Evolutionary conservation across 2,888 invertebrate species (phyloP), one percentile per base, ranked within the genome.

Genomic region (Drosophila acutilabella): DNA sequence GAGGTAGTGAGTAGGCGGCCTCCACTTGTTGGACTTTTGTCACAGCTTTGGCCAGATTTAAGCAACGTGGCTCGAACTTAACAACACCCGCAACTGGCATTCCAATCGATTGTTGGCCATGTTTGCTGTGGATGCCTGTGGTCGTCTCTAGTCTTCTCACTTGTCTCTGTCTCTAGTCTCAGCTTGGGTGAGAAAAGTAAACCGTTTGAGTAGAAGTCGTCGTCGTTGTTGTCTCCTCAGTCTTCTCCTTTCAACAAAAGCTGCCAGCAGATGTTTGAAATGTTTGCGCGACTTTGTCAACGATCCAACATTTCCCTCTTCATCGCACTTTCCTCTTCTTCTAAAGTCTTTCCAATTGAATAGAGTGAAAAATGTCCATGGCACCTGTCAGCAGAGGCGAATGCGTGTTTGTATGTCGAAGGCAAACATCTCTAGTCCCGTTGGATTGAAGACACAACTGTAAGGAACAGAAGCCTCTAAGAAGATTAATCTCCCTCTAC

Each of bases 51-150:
- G 56, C 71, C 56, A 59, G 42, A 64, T 54, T 13, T 42, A 40
- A 36, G 44, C 30, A 20, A 23, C 44, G 51, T 36, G 42, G 23
- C 47, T 40, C 44, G 59, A 61, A 20, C 52, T 70, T n/a, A 77
- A 41, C 75, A 72, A 72, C 74, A 81, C 81, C 81, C 87, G 84
- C 87, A 77, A 79, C 72, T 73, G 61, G 57, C 83, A 83, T 83
- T 84, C 87, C 83, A 67, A 78, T 79, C 88, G 85, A 81, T 87
- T 79, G 81, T 87, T 83, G 77, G 71, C 68, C 67, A 77, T 79
- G 84, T 79, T 69, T 74, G 64, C 36, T 52, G 30, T 30, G 71
- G 71, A 83, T 76, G 71, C 71, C 71, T 74, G 53, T 68, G 62
- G 74, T 72, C 54, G 68, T 50, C 48, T 50, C 18, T 33, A 13